These are phyloP conservation scores for Eunapius fragilis DNA, from an alignment of 37 sponge, comb jelly and placozoan genomes.

Conservation along the genomic window DNA sequence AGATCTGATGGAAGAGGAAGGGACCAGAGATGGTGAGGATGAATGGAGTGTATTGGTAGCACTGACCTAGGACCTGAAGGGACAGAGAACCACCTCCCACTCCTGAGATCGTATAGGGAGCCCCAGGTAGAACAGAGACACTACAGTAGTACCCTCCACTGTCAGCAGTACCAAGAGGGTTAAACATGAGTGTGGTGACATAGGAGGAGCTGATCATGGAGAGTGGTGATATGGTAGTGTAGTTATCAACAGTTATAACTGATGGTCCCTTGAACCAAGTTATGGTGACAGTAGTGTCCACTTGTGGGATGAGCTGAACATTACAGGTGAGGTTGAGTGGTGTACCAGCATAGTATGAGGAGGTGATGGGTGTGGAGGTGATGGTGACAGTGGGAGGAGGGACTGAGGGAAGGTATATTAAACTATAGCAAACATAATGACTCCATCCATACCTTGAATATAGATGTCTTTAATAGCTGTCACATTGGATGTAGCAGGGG, in stretches of 20 bases:
- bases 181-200: not conserved
- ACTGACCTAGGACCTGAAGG: not conserved
- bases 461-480: no score
- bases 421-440: not conserved
- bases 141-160: not conserved
- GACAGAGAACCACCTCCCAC: not conserved
- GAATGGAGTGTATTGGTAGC: not conserved
- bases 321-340: not conserved
- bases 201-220: not conserved
- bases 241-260: not conserved
- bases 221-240: not conserved
- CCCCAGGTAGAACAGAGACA: not conserved
- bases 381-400: conserved; percentile 22
- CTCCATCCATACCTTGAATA: not conserved
- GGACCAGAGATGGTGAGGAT: not conserved
- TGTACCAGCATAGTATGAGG: not conserved
- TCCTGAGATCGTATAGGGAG: not conserved
- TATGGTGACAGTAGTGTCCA: not conserved
- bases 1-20: not conserved
- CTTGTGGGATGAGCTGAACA: not conserved
- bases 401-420: not conserved
- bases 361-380: not conserved
- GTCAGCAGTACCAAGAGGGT: not conserved
- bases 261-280: not conserved
- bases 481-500: no score